Percentiles rank a stretch among this genome's conserved stretches.
Evolutionary conservation across 2,888 invertebrate species (phyloP).

Genomic region (Ptilodon capucinus): DNA sequence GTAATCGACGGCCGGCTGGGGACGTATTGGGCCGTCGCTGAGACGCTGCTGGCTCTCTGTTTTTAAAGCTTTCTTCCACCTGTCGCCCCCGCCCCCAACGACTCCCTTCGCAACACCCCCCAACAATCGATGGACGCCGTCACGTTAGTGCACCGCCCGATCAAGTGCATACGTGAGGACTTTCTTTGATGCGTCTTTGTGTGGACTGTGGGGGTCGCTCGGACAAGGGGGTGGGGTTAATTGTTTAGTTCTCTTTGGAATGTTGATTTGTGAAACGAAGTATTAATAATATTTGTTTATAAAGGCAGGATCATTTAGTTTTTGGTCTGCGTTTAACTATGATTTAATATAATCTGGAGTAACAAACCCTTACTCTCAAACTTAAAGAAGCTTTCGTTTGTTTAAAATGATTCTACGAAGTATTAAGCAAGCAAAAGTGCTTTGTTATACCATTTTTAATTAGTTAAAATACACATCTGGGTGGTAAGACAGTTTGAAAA

Average conservation of each 20-base stretch:
- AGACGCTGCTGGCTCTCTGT: constrained; percentile 69
- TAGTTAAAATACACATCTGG: no score
- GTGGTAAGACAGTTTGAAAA: no score
- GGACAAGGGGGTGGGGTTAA: constrained; percentile 27
- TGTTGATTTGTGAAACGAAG: constrained; percentile 7
- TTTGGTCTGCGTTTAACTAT: no score
- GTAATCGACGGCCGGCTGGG: constrained; percentile 78
- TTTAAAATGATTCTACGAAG: no score
- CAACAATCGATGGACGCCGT: constrained; percentile 76
- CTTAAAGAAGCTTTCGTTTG: no score
- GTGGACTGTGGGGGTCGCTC: constrained; percentile 21
- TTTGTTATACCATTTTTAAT: no score
- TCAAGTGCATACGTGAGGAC: constrained; percentile 78
- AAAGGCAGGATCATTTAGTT: no score
- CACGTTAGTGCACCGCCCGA: constrained; percentile 73
- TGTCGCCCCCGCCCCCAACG: constrained; percentile 33
- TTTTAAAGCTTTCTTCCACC: constrained; percentile 63
- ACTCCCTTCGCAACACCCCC: constrained; percentile 27
- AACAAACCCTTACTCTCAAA: no score
- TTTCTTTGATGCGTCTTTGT: constrained; percentile 75
- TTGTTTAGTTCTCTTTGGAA: constrained; percentile 35
- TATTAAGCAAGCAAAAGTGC: no score
- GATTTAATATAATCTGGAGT: no score
- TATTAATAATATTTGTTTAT: neutral
- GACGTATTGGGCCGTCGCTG: constrained; percentile 79